A percentile compares a stretch with the other conserved stretches of the same genome.
These are phyloP conservation scores for Mastomys natalensis DNA, from an alignment of 2,113 vertebrate genomes.

Conservation along the genomic window DNA sequence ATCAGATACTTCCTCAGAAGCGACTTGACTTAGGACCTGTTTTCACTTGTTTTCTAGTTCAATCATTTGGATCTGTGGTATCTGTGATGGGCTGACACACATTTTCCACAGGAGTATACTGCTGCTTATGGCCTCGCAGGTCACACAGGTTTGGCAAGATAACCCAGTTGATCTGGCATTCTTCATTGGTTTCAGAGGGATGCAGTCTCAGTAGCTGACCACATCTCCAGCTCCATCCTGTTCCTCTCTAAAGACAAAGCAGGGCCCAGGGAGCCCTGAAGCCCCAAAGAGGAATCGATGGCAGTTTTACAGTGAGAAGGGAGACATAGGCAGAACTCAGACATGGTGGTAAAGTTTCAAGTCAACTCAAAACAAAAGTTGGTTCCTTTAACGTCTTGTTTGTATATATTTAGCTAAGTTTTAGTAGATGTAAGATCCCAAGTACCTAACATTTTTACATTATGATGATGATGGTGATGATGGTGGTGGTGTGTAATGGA, in stretches of 20 bases:
- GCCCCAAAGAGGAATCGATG: not conserved
- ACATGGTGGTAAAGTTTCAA: not conserved
- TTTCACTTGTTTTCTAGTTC: constrained; percentile 7
- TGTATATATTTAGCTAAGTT: not conserved
- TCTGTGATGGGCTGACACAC: not conserved
- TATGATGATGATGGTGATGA: not conserved
- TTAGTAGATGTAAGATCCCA: not conserved
- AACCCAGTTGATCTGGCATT: not conserved
- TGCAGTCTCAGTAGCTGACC: not conserved
- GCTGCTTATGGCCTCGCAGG: not conserved
- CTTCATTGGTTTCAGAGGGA: not conserved
- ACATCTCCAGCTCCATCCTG: not conserved
- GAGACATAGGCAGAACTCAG: not conserved
- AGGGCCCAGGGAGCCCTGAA: not conserved
- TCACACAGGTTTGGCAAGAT: not conserved
- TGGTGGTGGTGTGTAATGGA: not conserved
- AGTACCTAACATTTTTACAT: not conserved
- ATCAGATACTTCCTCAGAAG: not conserved
- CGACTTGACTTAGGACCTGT: not conserved
- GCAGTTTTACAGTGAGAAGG: not conserved
- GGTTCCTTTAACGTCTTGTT: not conserved
- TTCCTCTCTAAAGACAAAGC: constrained; percentile 47
- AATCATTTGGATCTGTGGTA: not conserved
- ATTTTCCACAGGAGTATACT: not conserved
- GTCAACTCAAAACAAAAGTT: not conserved